Base-by-base conservation (phyloP, 2,888 invertebrate genomes). In the Pristionchus fissidentatus region DNA sequence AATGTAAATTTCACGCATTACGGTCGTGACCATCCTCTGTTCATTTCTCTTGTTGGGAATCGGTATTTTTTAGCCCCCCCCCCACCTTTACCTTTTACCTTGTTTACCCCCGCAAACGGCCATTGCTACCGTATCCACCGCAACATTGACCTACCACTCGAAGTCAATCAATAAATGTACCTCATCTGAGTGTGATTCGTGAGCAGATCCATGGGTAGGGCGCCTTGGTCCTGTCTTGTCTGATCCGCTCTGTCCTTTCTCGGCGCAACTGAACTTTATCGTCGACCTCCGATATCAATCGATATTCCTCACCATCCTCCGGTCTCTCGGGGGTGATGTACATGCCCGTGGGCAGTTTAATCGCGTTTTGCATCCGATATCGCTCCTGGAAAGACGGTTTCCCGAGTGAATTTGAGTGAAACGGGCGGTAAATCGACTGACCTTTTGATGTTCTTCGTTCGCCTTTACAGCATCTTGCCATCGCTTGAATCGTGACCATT, bases 171-270 rank as follows among this genome's bases (percentile, higher is more conserved):
- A n/a, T n/a, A n/a, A n/a, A n/a, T n/a, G 3, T 86, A 89, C 79
- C 90, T 86, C 89, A 91, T 87, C 66, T 88, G 88, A 3, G 91
- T 90, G 84, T 91, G 90, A 84, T 87, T 88, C 38, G 90, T 90
- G 46, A 89, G 85, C 49, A 88, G 70, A 32, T 92, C 89, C 83
- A 91, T 88, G 10, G 91, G 90, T 5, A 90, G 55, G 10, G 86
- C 87, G 15, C 90, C 90, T 38, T 84, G 85, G 43, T 91, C 91
- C 60, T 87, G 82, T 26, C 91, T 75, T 15, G 89, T 90, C 84
- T 87, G 84, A 83, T 92, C 92, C 10, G 90, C 90, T 19, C 83
- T 81, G 49, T 87, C 89, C 84, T 92, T 92, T 85, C 88, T 87
- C 3, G 91, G 91, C 41, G 86, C 70, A 55, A 89, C 92, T 90